Evolutionary conservation across 2,113 vertebrate genomes (phyloP), one percentile per base, ranked within the genome.

Genomic region (Stigmatopora argus): DNA sequence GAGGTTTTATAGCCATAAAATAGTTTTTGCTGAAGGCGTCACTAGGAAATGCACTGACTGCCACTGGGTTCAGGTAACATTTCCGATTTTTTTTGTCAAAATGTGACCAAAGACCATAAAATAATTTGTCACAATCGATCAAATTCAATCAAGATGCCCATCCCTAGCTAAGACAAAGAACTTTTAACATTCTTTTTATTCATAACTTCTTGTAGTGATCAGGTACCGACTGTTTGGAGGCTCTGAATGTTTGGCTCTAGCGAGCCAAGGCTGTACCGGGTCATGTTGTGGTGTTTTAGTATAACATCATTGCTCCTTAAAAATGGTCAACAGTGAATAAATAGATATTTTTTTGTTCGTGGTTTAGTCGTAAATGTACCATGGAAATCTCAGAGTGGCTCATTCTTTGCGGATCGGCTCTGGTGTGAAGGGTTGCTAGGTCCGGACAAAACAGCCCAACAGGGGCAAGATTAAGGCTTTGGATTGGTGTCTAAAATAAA

Each of bases 381-480:
- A 18, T 61, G 78, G 62, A 79, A 86, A 82, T 86, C 83, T 87
- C 80, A 72, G 79, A 79, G 70, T 77, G 77, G 69, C 61, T 34
- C 26, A 52, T 68, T 78, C 69, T 86, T 66, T 38, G 59, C 72
- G 71, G 21, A 78, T 78, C 21, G 15, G 56, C 59, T 77, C 69
- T 70, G 59, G 87, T 83, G 87, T 87, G 82, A 78, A 83, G 69
- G 66, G 75, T 77, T 79, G 64, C 78, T 82, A 88, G 87, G 88
- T 90, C 86, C 87, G 87, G 87, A 86, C 74, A 61, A 78, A 79
- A 77, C 76, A 57, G 63, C 84, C 86, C 81, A 73, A 83, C 82
- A 86, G 83, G 62, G 86, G 80, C 35, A 59, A 38, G 73, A 85
- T 86, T 94, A 95, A 95, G 94, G 94, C 92, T 83, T 92, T 83